phyloP scores from a whole-genome alignment of 2,888 invertebrate genomes.

The Sarcophaga rosellei region DNA sequence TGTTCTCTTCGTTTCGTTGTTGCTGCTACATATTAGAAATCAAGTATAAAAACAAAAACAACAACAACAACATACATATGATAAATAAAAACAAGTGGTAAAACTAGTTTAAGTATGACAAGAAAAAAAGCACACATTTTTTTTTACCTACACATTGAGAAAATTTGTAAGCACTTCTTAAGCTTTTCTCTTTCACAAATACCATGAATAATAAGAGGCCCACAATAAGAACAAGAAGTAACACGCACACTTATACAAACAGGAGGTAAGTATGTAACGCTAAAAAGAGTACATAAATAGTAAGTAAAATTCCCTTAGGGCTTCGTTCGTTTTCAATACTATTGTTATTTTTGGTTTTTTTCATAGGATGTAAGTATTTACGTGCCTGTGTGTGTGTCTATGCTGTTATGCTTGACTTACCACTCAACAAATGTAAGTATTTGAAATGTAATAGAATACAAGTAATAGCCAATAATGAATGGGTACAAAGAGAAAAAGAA shows the following conservation, averaged over 20 bases:
- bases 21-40: constrained; percentile 45
- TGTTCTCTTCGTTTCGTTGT: constrained; percentile 40
- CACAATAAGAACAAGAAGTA: not conserved
- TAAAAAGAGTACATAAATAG: not conserved
- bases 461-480: constrained; percentile 11
- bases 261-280: constrained; percentile 53
- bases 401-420: not conserved
- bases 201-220: not conserved
- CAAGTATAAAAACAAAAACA: constrained; percentile 2
- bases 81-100: constrained; percentile 61
- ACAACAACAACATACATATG: constrained; percentile 30
- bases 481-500: constrained; percentile 3
- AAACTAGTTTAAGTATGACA: constrained; percentile 66
- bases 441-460: constrained; percentile 53
- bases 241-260: not conserved
- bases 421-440: not conserved
- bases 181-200: not conserved
- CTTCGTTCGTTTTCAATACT: constrained; percentile 8
- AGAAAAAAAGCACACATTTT: constrained; percentile 8
- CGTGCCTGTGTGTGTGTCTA: not conserved
- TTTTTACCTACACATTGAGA: not conserved
- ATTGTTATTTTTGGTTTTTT: not conserved
- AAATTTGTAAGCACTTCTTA: constrained; percentile 15
- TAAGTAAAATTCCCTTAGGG: constrained; percentile 32
- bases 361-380: not conserved